phyloP scores from a whole-genome alignment of 2,113 vertebrate genomes.

The Silurus asotus region DNA sequence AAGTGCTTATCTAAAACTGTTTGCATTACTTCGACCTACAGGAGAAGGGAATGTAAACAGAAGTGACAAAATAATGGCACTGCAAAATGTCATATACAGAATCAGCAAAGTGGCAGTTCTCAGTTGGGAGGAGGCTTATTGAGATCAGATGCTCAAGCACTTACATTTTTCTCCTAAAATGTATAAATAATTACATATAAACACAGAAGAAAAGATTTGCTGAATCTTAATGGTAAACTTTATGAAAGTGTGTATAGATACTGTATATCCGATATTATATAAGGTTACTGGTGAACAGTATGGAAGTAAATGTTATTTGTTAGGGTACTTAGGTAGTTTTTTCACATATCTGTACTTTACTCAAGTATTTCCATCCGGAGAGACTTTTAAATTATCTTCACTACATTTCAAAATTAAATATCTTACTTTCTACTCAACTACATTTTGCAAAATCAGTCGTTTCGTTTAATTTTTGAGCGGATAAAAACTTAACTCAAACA shows the following conservation, averaged over 20 bases:
- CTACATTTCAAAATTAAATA: too few species aligned
- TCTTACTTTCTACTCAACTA: too few species aligned
- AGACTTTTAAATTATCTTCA: too few species aligned
- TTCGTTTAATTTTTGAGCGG: too few species aligned
- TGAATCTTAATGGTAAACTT: neutral
- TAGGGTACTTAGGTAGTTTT: too few species aligned
- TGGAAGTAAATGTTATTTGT: too few species aligned
- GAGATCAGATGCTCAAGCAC: neutral
- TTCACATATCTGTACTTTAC: too few species aligned
- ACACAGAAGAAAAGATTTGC: neutral
- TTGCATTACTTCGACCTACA: neutral
- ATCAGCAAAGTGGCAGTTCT: neutral
- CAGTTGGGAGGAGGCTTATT: neutral
- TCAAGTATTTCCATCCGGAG: too few species aligned
- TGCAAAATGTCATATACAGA: conserved; percentile 4
- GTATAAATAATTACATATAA: neutral
- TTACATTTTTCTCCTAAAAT: neutral
- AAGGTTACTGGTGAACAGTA: too few species aligned
- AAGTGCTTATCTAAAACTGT: conserved; percentile 16
- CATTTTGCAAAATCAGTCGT: too few species aligned
- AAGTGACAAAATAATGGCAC: neutral
- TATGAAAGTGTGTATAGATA: neutral
- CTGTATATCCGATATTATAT: neutral
- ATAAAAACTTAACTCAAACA: too few species aligned
- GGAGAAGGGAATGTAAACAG: neutral